A percentile compares a stretch with the other conserved stretches of the same genome.
Evolutionary conservation across 2,797 vertebrate genomes (phyloP).

Genomic region (Bovichtus variegatus): DNA sequence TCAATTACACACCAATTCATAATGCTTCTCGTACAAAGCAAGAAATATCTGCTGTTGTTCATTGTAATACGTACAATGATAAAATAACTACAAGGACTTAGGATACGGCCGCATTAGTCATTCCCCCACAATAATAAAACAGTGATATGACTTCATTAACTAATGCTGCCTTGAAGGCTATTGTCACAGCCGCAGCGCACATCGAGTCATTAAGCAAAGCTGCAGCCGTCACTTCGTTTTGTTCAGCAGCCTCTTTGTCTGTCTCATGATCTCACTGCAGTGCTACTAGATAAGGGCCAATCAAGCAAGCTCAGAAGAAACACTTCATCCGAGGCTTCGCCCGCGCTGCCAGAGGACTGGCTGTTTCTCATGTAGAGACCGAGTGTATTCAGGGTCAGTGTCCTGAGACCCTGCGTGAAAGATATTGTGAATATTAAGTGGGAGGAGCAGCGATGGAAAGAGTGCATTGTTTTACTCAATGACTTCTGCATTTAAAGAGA

Average conservation of each 20-base stretch:
- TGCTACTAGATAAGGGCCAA: conserved; percentile 26
- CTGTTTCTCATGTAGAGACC: conserved; percentile 7
- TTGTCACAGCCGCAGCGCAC: conserved; percentile 7
- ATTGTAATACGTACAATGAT: background rate
- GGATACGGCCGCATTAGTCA: conserved; percentile 1
- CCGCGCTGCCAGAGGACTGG: background rate
- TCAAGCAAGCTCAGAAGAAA: conserved; percentile 31
- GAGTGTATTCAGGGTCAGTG: conserved; percentile 4
- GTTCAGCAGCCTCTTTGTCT: background rate
- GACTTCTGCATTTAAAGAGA: background rate
- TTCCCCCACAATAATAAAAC: conserved; percentile 4
- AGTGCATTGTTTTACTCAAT: background rate
- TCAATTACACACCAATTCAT: background rate
- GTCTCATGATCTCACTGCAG: conserved; percentile 9
- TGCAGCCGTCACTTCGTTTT: conserved; percentile 22
- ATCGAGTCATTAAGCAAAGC: conserved; percentile 17
- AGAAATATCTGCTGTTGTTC: background rate
- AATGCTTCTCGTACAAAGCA: background rate
- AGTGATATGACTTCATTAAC: conserved; percentile 20
- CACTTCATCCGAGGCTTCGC: conserved; percentile 40
- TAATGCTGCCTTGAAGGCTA: conserved; percentile 1
- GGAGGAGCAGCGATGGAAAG: background rate
- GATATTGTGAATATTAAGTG: background rate
- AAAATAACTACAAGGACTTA: background rate
- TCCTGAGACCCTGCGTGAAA: conserved; percentile 19